Evolutionary conservation across 2,888 invertebrate genomes (phyloP), one percentile per base, ranked within the genome.

Genomic region (Andrena chrysosceles): DNA sequence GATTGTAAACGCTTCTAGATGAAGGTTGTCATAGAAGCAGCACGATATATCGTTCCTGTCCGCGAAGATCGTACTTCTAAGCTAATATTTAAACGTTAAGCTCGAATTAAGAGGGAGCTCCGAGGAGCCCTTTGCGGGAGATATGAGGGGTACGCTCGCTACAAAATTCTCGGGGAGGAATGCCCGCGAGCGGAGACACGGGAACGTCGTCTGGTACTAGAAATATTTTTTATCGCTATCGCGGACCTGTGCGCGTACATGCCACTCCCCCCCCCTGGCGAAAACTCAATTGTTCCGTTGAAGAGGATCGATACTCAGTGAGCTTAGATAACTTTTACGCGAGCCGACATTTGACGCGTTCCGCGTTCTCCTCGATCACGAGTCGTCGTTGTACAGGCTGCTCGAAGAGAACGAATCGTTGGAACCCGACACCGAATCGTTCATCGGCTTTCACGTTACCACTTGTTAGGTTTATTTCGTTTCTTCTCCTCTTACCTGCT

Each of bases 1-100:
- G 86, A 73, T 78, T 85, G 83, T 85, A 86, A 86, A 88, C 81
- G 91, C 90, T 93, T 92, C 89, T 87, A 85, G 71, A 74, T n/a
- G 77, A 82, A 26, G 81, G 68, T 59, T 29, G 56, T 74, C 48
- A 72, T 64, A 52, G 68, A 23, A 35, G 64, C 10, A 63, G 42
- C 71, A 62, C 26, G 56, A 35, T 35, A 66, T 56, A 64, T 56
- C 67, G 62, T 78, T 73, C 54, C 60, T 66, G 60, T 70, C 71
- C 66, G 72, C 68, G 49, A 20, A 16, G 35, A 63, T 66, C 69
- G 77, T 73, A 73, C 64, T 69, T 56, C 69, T 60, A 35, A 73
- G n/a, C 16, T 67, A 62, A 31, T 71, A 68, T 72, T 83, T 54
- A 54, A 75, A 71, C 62, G 60, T 73, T 76, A 69, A 52, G 52